phyloP scores from a whole-genome alignment of 2,113 vertebrate genomes.

The Apeltes quadracus region DNA sequence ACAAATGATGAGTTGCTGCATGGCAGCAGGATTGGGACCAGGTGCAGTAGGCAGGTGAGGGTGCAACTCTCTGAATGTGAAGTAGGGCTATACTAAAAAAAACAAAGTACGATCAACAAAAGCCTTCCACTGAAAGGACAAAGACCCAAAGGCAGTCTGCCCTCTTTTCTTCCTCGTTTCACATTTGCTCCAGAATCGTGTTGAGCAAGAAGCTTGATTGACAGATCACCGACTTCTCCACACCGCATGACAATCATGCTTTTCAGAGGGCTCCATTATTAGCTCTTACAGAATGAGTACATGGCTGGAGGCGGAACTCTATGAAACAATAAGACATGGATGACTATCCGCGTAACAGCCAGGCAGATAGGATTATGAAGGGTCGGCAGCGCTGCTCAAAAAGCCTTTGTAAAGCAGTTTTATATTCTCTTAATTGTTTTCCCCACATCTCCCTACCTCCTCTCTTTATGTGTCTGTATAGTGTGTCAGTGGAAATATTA shows the following conservation, averaged over 20 bases:
- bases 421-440: slow-evolving; percentile 51
- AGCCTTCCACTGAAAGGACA: slow-evolving; percentile 6
- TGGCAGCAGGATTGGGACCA: slow-evolving; percentile 33
- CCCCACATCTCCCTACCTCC: slow-evolving; percentile 42
- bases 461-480: slow-evolving; percentile 21
- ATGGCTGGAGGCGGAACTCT: slow-evolving; percentile 9
- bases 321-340: slow-evolving; percentile 7
- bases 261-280: slow-evolving; percentile 52
- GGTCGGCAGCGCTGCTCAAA: slow-evolving; percentile 15
- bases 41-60: slow-evolving; percentile 51
- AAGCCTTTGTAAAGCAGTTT: slow-evolving; percentile 43
- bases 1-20: not conserved
- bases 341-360: slow-evolving; percentile 26
- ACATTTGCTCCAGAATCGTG: slow-evolving; percentile 1
- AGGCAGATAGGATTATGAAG: slow-evolving; percentile 13
- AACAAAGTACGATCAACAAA: slow-evolving; percentile 50
- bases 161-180: not conserved
- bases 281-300: slow-evolving; percentile 22
- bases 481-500: not conserved
- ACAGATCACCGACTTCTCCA: slow-evolving; percentile 26
- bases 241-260: slow-evolving; percentile 6
- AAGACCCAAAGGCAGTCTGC: not conserved
- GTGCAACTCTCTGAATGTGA: slow-evolving; percentile 20
- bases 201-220: slow-evolving; percentile 35
- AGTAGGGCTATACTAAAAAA: slow-evolving; percentile 50